Evolutionary conservation across 2,888 invertebrate species (phyloP), one percentile per base, ranked within the genome.

Genomic region (Luperina testacea): DNA sequence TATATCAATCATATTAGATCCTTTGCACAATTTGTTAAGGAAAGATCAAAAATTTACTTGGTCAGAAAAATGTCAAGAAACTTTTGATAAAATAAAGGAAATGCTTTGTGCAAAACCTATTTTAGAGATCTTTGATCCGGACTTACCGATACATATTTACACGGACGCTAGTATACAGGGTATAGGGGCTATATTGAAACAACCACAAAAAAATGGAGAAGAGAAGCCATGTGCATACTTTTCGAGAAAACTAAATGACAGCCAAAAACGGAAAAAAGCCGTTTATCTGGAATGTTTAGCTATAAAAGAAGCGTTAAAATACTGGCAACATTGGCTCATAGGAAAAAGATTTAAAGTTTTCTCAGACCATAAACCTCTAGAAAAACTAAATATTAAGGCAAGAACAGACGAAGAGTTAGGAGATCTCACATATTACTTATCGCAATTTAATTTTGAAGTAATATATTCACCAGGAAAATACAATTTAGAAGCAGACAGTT

Each of bases 241-340:
- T 42, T 42, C 9, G 1, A 42, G 9, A 42, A 42, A 68, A 68
- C 11, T 45, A 6, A 59, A 59, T 1, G 9, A 59, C 5, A 2
- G 13, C 4, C 15, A 71, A 42, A 71, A 42, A 11, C 13, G 45
- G 15, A 72, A 72, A 45, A 61, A 72, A 20, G 59, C 71, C 24
- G 20, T 71, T 20, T 71, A 72, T 27, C 20, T 72, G 2, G 45
- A 72, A 11, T 61, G 72, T 1, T 72, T 61, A 9, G 72, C 72
- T 20, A 61, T 61, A 45, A 72, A 72, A 20, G 63, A 72, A 20
- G 42, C 51, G 0, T 51, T 73, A 32, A 64, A 64, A 64, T 73
- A 51, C 5, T 73, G 72, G 72, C 72, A 73, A 17, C 63, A 73
- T 24, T 73, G 72, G 72, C 48, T 73, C 8, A 73, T 64, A 17